Base-by-base conservation (phyloP, 1,140 invertebrate species). In the Nasonia vitripennis region DNA sequence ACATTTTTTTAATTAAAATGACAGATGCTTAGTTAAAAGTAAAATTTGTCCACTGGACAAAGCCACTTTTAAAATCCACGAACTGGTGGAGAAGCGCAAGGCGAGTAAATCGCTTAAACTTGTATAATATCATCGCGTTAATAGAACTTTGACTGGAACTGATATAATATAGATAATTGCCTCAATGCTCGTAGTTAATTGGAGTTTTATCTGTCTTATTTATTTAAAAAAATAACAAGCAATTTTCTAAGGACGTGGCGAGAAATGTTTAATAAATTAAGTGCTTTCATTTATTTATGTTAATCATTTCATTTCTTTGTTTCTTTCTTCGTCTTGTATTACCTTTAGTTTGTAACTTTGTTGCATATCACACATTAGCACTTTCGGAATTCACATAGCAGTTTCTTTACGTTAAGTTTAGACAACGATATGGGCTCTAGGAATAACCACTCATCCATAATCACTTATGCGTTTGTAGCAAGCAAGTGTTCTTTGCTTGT, bases 391-490 rank as follows among this genome's bases (percentile, higher is more conserved):
- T 89, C 83, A 87, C 86, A 89, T 87, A 90, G 86, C 84, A 86
- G 86, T 79, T 87, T 81, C 34, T 62, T 86, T 83, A 78, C 74
- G 41, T 74, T 83, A 84, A 81, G 67, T 79, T 73, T 87, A 85
- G 55, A 86, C 86, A 86, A 87, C 85, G 81, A 80, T 84, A 51
- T 78, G 82, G 68, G 77, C 79, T 87, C 71, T 77, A 41, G 78
- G 20, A 77, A 45, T 78, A 84, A 87, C 83, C 87, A 81, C 62
- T 87, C 86, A 86, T 85, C 78, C 78, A 31, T 86, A 84, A 85
- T 89, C 88, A 89, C 79, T 89, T 88, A 89, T 87, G 87, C 88
- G 86, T 88, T 89, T 91, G 84, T 83, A 90, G 86, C 87, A 90
- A 91, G 87, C 89, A 90, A 86, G 45, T 87, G 83, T 86, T 45